Base-by-base conservation (phyloP, 2,113 vertebrate species). In the Phoenicopterus ruber region DNA sequence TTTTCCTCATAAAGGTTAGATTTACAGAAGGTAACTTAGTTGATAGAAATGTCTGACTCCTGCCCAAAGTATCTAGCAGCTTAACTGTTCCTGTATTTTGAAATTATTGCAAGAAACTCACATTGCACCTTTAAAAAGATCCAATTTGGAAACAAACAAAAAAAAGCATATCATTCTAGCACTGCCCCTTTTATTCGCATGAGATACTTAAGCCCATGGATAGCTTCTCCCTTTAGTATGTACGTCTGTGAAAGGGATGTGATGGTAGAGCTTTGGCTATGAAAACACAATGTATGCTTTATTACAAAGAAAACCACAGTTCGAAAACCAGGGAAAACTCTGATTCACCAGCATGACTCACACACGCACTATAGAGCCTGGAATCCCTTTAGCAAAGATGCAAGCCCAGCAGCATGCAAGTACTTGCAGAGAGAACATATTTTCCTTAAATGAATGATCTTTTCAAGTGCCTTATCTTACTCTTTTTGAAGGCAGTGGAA, bases 301-400 rank as follows among this genome's bases (percentile, higher is more conserved):
- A 95, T 98, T 97, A 92, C 74, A 95, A 97, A 97, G 96, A 97
- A 98, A 97, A 96, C 96, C 97, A 84, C 96, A 96, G 77, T 96
- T 93, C 63, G 89, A 90, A 92, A 93, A 83, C 84, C 76, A 94
- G 84, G 93, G 93, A 96, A 92, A 86, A n/a, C 49, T 96, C 96
- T 98, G 98, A 98, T 96, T 98, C 98, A 98, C 93, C 86, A 70
- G 82, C 65, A 42, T 98, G 98, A 98, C 96, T 98, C 98, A 98
- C 25, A 59, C 69, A 57, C 0, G 10, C 84, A 49, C 71, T 90
- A 71, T 8, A 94, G 95, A 93, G 96, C 96, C 82, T 97, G 77
- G 84, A 88, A 95, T 90, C 84, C 70, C 91, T 79, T 90, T 1
- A 94, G 95, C 81, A 79, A 87, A 92, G 96, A 94, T 94, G 80